phyloP scores from a whole-genome alignment of 2,113 vertebrate species.

The Hyperoodon ampullatus region DNA sequence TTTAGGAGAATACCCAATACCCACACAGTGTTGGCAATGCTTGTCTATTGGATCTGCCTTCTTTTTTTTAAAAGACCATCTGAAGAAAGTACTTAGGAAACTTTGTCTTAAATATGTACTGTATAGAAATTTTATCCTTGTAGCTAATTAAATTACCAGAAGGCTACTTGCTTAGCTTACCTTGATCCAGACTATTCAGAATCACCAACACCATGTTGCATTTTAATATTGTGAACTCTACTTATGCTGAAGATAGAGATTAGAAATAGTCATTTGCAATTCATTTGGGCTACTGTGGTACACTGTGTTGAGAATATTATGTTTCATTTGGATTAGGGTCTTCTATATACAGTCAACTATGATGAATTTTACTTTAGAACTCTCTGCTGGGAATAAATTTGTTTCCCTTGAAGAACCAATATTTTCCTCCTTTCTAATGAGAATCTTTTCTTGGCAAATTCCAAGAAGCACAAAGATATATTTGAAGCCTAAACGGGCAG shows the following conservation, averaged over 20 bases:
- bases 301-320: not conserved
- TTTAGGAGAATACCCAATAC: not conserved
- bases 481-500: not conserved
- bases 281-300: not conserved
- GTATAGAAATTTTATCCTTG: not conserved
- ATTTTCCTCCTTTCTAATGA: conserved; percentile 28
- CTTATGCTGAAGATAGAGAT: conserved; percentile 4
- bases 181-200: conserved; percentile 2
- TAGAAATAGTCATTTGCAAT: conserved; percentile 27
- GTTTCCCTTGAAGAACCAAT: not conserved
- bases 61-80: not conserved
- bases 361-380: conserved; percentile 22
- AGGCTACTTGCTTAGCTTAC: not conserved
- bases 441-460: not conserved
- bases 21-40: not conserved
- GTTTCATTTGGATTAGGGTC: not conserved
- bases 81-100: not conserved
- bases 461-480: conserved; percentile 18
- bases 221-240: conserved; percentile 11
- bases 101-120: not conserved
- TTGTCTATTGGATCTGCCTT: not conserved
- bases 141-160: conserved; percentile 6
- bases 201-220: not conserved
- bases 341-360: not conserved
- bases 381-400: not conserved